A percentile compares a stretch with the other conserved stretches of the same genome.
Evolutionary conservation across 2,113 vertebrate species (phyloP).

Genomic region (Eretmodus cyanostictus): DNA sequence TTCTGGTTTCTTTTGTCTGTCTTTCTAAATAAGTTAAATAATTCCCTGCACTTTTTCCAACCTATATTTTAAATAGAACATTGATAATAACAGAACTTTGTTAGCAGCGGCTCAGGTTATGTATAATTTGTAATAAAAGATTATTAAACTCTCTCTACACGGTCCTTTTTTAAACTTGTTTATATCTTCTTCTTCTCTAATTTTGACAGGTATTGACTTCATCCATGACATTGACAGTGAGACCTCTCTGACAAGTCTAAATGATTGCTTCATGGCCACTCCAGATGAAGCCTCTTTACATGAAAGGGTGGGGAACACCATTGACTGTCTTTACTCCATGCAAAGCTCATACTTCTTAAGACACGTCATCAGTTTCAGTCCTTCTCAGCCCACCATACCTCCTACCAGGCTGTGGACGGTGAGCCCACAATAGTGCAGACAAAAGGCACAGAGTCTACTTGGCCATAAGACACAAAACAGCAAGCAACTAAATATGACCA

Average conservation of each 20-base stretch:
- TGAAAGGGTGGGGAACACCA: conserved; percentile 82
- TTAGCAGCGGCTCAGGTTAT: background rate
- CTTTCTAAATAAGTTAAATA: background rate
- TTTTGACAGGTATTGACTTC: conserved; percentile 80
- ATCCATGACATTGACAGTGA: conserved; percentile 92
- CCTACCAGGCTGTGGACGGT: background rate
- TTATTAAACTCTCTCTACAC: background rate
- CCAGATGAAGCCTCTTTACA: conserved; percentile 81
- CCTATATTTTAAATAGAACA: background rate
- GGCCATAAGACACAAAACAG: background rate
- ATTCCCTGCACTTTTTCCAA: background rate
- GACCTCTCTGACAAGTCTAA: conserved; percentile 90
- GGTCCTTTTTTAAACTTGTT: background rate
- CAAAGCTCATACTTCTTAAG: conserved; percentile 85
- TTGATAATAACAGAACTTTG: background rate
- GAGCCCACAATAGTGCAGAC: background rate
- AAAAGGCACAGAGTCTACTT: background rate
- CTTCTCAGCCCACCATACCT: background rate
- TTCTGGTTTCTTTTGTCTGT: background rate
- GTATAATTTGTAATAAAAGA: background rate
- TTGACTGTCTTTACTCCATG: conserved; percentile 93
- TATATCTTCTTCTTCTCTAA: background rate
- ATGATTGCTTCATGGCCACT: conserved; percentile 86
- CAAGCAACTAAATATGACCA: background rate
- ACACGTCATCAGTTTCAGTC: background rate